Conservation (phyloP, 2,888 invertebrate genomes). For the Sarcophaga subvicina region DNA sequence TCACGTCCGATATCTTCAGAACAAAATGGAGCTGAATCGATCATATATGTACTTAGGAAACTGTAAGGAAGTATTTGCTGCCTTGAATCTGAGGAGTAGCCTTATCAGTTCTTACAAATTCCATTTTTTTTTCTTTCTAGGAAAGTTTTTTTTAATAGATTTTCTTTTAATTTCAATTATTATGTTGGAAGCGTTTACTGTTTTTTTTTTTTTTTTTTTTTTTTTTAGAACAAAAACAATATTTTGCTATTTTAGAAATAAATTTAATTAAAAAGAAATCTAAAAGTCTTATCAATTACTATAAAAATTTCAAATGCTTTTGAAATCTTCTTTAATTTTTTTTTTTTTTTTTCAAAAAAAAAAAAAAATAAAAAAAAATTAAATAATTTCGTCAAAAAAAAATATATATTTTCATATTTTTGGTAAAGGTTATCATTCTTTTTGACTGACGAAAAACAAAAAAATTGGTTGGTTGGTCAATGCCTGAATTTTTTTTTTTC, state of each 20-base stretch:
- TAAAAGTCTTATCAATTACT: conserved; percentile 29
- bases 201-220: too few species aligned
- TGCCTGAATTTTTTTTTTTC: too few species aligned
- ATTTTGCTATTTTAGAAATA: too few species aligned
- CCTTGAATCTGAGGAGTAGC: too few species aligned
- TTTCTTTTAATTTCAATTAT: not conserved
- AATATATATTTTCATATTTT: not conserved
- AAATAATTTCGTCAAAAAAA: not conserved
- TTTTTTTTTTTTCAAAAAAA: not conserved
- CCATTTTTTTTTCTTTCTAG: too few species aligned
- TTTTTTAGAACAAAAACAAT: too few species aligned
- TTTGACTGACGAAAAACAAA: not conserved
- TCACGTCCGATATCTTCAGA: too few species aligned
- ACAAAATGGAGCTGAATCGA: too few species aligned
- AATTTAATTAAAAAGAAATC: too few species aligned
- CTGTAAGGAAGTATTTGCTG: too few species aligned
- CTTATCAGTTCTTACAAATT: too few species aligned
- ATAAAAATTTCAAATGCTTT: conserved; percentile 1
- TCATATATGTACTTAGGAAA: too few species aligned
- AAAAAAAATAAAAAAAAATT: not conserved
- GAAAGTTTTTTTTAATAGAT: not conserved
- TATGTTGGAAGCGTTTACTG: not conserved
- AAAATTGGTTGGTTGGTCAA: not conserved
- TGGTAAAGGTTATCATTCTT: not conserved
- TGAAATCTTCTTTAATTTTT: not conserved